These are phyloP conservation scores for Brenthis hecate DNA, from an alignment of 2,888 invertebrate species.

Conservation along the genomic window DNA sequence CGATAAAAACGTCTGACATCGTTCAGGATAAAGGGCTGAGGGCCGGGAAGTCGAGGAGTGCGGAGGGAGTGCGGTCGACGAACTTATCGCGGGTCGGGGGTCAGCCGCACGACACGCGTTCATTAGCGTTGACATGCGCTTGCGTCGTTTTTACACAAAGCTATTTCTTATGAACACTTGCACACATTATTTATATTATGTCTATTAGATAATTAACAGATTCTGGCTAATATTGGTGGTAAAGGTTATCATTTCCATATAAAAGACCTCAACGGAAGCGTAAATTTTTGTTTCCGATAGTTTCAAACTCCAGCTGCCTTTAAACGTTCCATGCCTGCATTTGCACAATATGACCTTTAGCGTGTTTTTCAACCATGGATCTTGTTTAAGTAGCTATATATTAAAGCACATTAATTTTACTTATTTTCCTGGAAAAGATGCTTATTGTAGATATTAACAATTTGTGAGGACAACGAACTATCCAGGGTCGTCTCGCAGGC, in stretches of 20 bases:
- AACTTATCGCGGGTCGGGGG: slow-evolving; percentile 79
- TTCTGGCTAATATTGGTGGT: slow-evolving; percentile 39
- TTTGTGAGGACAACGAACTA: slow-evolving; percentile 54
- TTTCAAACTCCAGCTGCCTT: slow-evolving; percentile 50
- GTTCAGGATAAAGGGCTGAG: slow-evolving; percentile 51
- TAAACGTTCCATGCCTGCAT: slow-evolving; percentile 47
- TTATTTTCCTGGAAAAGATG: slow-evolving; percentile 46
- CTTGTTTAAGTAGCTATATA: slow-evolving; percentile 19
- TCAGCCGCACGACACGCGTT: slow-evolving; percentile 76
- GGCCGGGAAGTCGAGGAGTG: slow-evolving; percentile 55
- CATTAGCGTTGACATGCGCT: slow-evolving; percentile 69
- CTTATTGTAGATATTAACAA: slow-evolving; percentile 57
- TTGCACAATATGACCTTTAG: slow-evolving; percentile 47
- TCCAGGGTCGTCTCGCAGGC: slow-evolving; percentile 54
- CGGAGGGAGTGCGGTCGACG: slow-evolving; percentile 67
- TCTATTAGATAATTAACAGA: slow-evolving; percentile 46
- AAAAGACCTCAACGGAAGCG: slow-evolving; percentile 58
- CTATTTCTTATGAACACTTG: slow-evolving; percentile 28
- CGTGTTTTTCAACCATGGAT: slow-evolving; percentile 31
- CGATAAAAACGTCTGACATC: slow-evolving; percentile 63
- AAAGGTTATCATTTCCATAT: slow-evolving; percentile 48
- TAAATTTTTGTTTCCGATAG: slow-evolving; percentile 57
- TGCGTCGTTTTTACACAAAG: slow-evolving; percentile 47
- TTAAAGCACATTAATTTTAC: slow-evolving; percentile 31
- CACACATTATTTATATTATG: slow-evolving; percentile 25